These are phyloP conservation scores for Anser cygnoides DNA, from an alignment of 2,113 vertebrate species.

Conservation along the genomic window DNA sequence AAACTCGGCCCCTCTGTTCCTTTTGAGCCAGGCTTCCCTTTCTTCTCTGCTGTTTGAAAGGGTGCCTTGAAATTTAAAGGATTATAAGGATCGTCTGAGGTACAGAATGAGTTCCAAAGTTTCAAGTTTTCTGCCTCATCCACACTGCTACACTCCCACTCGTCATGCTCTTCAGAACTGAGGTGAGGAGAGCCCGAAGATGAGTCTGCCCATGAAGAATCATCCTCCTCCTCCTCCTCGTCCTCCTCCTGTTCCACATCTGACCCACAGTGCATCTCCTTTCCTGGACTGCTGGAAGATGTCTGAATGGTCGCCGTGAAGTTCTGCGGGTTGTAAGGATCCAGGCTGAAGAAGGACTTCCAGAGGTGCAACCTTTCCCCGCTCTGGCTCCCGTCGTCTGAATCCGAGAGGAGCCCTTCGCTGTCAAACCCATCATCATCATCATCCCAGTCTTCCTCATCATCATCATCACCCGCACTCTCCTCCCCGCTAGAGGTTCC, in stretches of 20 bases:
- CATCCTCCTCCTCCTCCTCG: background rate
- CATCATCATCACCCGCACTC: constrained; percentile 62
- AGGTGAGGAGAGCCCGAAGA: constrained; percentile 35
- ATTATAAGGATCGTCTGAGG: constrained; percentile 88
- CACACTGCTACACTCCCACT: constrained; percentile 77
- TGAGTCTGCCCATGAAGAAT: constrained; percentile 29
- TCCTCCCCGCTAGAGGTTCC: constrained; percentile 82
- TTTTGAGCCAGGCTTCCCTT: background rate
- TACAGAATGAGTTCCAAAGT: constrained; percentile 87
- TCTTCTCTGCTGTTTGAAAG: constrained; percentile 75
- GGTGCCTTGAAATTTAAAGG: constrained; percentile 89
- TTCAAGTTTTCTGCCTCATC: constrained; percentile 84
- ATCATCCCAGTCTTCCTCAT: constrained; percentile 71
- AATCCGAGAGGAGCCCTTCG: constrained; percentile 79
- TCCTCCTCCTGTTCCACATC: background rate
- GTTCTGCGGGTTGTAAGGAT: constrained; percentile 90
- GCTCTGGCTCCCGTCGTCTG: constrained; percentile 62
- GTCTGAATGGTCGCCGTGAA: constrained; percentile 86
- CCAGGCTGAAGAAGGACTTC: constrained; percentile 82
- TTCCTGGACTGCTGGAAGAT: background rate
- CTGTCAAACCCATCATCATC: constrained; percentile 90
- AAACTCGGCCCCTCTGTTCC: background rate
- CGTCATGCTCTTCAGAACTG: constrained; percentile 68
- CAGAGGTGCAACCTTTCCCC: constrained; percentile 80
- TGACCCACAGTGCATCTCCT: background rate